phyloP scores from a whole-genome alignment of 2,888 invertebrate genomes.

The Drosophila lutescens region DNA sequence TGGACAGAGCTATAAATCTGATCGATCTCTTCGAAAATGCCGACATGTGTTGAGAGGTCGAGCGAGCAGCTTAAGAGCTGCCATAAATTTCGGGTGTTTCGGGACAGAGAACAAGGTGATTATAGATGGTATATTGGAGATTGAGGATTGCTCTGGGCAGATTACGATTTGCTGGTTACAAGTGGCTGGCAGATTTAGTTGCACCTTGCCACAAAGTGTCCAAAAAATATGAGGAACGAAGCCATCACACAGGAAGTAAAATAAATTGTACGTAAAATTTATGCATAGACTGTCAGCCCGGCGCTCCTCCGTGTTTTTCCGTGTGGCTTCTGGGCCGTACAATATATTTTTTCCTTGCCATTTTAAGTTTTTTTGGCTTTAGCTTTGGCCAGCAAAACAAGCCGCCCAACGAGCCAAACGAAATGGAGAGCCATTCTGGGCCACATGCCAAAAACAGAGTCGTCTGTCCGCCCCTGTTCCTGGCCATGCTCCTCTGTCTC shows the following conservation, averaged over 20 bases:
- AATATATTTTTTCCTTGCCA: constrained; percentile 3
- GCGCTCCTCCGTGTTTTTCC: constrained; percentile 2
- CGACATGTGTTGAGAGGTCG: constrained; percentile 45
- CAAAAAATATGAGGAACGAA: constrained; percentile 47
- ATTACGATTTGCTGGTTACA: constrained; percentile 10
- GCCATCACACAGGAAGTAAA: constrained; percentile 38
- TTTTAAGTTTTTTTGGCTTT: constrained; percentile 12
- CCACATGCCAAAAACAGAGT: constrained; percentile 61
- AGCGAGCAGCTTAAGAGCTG: constrained; percentile 52
- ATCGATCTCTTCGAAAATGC: constrained; percentile 44
- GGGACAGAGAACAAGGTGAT: constrained; percentile 38
- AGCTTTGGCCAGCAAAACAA: constrained; percentile 43
- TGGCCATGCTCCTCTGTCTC: constrained; percentile 8
- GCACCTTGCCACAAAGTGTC: constrained; percentile 55
- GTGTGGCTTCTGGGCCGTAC: constrained; percentile 13
- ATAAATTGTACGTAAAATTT: constrained; percentile 54
- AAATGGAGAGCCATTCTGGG: constrained; percentile 52
- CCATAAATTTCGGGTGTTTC: constrained; percentile 55
- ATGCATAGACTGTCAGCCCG: constrained; percentile 52
- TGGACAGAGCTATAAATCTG: constrained; percentile 54
- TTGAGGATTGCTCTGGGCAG: constrained; percentile 12
- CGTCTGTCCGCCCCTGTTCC: constrained; percentile 13
- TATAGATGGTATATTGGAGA: constrained; percentile 38
- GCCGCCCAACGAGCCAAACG: constrained; percentile 38
- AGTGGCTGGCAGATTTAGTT: constrained; percentile 38